These are phyloP conservation scores for Plebejus melissa DNA, from an alignment of 2,888 invertebrate genomes.

Conservation along the genomic window DNA sequence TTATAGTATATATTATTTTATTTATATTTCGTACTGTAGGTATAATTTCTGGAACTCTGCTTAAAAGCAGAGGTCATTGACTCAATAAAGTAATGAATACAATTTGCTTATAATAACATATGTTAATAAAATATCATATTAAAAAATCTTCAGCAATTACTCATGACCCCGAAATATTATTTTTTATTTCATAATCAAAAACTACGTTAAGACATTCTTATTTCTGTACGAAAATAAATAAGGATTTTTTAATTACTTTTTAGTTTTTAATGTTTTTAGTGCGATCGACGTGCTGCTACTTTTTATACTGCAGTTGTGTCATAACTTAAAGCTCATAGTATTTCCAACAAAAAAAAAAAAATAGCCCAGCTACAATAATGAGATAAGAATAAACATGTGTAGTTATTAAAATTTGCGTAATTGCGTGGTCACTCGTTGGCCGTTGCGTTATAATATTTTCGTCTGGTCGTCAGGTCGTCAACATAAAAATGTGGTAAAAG, in stretches of 20 bases:
- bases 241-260: neutral
- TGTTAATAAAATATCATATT: conserved; percentile 1
- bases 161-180: conserved; percentile 12
- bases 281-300: too few relatives aligned
- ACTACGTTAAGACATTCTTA: neutral
- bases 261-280: too few relatives aligned
- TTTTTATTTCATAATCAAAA: conserved; percentile 10
- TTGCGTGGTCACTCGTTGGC: neutral
- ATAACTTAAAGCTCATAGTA: neutral
- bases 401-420: conserved; percentile 14
- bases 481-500: conserved; percentile 4
- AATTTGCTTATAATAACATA: neutral
- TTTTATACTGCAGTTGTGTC: neutral
- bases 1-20: too few relatives aligned
- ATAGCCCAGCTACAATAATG: neutral
- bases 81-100: neutral
- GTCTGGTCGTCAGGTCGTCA: neutral
- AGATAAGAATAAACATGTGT: neutral
- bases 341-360: neutral
- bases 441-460: conserved; percentile 18
- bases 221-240: neutral
- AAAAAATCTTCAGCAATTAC: neutral
- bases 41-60: too few relatives aligned
- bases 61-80: conserved; percentile 1
- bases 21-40: too few relatives aligned